Conservation (phyloP, 1,140 invertebrate species). For the Musca vetustissima region DNA sequence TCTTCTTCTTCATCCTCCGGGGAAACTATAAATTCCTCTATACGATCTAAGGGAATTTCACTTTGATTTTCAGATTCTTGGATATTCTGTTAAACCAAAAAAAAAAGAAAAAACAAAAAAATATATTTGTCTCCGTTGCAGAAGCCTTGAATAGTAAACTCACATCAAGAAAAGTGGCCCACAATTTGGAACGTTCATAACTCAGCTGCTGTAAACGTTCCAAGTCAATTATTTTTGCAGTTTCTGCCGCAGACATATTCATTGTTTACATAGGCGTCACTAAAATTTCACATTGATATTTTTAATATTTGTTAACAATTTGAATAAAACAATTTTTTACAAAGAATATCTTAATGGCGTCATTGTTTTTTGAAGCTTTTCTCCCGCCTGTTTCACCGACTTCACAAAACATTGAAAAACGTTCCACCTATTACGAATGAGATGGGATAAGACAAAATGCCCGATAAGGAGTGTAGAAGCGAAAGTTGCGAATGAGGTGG, state of each 20-base stretch:
- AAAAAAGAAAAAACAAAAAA: constrained; percentile 9
- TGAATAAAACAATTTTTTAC: background rate
- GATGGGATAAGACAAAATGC: too few relatives aligned
- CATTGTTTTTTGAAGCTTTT: too few relatives aligned
- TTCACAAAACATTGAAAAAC: too few relatives aligned
- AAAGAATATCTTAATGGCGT: constrained; percentile 6
- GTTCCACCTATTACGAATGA: too few relatives aligned
- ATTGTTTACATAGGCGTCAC: background rate
- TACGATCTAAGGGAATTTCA: constrained; percentile 16
- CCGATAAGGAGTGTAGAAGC: too few relatives aligned
- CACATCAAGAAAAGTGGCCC: constrained; percentile 26
- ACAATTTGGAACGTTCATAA: constrained; percentile 21
- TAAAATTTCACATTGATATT: background rate
- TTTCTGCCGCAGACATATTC: background rate
- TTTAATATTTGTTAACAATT: background rate
- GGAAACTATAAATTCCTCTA: constrained; percentile 32
- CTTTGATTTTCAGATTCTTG: background rate
- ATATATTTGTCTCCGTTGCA: background rate
- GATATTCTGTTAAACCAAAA: constrained; percentile 16
- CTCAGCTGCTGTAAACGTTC: constrained; percentile 9
- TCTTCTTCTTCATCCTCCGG: constrained; percentile 19
- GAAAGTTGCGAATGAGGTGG: too few relatives aligned
- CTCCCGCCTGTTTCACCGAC: too few relatives aligned
- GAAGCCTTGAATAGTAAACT: background rate
- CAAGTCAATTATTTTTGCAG: background rate